phyloP scores from a whole-genome alignment of 2,797 vertebrate genomes.

The Chaetophractus vellerosus region DNA sequence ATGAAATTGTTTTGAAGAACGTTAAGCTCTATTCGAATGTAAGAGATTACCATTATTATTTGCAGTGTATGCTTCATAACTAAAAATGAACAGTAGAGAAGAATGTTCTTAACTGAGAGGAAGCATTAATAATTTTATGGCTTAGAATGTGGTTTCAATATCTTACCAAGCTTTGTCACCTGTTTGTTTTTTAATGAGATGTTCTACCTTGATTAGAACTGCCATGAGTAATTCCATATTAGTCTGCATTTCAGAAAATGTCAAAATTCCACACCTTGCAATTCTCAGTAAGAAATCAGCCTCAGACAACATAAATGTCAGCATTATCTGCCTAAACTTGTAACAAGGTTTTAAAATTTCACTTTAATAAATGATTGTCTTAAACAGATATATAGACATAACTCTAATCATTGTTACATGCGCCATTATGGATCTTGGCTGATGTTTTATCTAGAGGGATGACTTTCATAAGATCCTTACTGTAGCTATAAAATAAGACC shows the following conservation, averaged over 20 bases:
- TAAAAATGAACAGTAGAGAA: slow-evolving; percentile 36
- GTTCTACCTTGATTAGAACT: background rate
- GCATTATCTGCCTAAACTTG: background rate
- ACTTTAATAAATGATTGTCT: background rate
- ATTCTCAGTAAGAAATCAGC: background rate
- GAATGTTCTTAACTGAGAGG: background rate
- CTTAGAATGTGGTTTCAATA: background rate
- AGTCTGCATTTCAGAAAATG: slow-evolving; percentile 34
- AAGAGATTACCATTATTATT: background rate
- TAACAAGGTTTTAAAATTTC: background rate
- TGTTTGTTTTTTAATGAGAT: slow-evolving; percentile 28
- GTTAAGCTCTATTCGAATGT: background rate
- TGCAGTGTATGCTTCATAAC: background rate
- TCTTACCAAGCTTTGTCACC: background rate
- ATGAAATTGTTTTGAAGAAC: slow-evolving; percentile 57
- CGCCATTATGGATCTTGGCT: background rate
- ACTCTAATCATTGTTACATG: background rate
- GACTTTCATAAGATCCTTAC: background rate
- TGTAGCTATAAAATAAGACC: background rate
- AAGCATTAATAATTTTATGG: background rate
- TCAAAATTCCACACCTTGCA: slow-evolving; percentile 6
- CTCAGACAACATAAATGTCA: background rate
- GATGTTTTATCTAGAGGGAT: background rate
- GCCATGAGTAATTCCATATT: background rate
- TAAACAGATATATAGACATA: background rate